These are phyloP conservation scores for Stenotaenia linearis DNA, from an alignment of 2,888 invertebrate species.

Conservation along the genomic window DNA sequence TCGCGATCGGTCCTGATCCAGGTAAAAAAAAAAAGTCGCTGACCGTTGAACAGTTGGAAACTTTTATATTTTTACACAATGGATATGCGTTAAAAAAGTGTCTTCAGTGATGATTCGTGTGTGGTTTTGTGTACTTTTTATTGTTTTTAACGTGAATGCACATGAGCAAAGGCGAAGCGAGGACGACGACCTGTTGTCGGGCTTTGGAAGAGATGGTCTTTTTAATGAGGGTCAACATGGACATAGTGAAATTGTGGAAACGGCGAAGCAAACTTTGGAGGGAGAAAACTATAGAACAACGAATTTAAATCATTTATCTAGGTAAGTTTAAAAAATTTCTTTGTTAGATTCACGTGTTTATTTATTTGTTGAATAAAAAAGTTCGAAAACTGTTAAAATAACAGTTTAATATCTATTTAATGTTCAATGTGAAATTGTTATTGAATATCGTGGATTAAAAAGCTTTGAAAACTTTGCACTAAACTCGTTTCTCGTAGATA, in stretches of 20 bases:
- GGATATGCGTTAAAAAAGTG: background rate
- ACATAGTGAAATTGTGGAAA: background rate
- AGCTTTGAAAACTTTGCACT: no score
- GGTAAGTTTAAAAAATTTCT: no score
- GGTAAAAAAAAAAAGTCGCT: background rate
- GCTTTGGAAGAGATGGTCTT: background rate
- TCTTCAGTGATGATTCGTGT: background rate
- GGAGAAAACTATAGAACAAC: background rate
- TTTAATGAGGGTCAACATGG: background rate
- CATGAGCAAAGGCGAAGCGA: background rate
- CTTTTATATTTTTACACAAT: background rate
- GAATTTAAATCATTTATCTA: no score
- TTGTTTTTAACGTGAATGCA: background rate
- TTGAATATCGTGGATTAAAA: no score
- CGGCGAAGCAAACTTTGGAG: background rate
- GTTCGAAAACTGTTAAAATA: no score
- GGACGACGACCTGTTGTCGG: constrained; percentile 6
- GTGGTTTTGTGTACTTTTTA: background rate
- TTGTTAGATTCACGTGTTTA: no score
- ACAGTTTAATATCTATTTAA: no score
- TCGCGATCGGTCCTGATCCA: background rate
- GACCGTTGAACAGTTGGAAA: background rate
- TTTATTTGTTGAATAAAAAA: no score
- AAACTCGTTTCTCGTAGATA: no score
- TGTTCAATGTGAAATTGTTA: no score